Evolutionary conservation across 1,140 invertebrate species (phyloP).

Genomic region (Diabrotica virgifera): DNA sequence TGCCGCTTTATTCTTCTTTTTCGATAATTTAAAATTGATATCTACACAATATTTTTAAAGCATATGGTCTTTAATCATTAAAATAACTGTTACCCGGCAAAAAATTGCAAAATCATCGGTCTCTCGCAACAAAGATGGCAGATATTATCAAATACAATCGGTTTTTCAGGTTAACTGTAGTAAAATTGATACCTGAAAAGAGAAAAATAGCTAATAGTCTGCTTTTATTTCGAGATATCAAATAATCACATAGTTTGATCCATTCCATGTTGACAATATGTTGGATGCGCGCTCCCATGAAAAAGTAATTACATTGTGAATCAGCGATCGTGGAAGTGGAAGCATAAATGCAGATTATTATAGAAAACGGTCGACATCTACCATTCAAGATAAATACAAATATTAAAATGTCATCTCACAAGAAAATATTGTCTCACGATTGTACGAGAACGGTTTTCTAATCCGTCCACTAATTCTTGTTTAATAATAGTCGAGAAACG

Average conservation of each 20-base stretch:
- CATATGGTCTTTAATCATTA: too few species aligned
- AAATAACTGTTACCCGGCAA: too few species aligned
- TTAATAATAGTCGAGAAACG: conserved; percentile 8
- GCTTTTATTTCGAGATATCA: conserved; percentile 11
- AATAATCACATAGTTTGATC: conserved; percentile 13
- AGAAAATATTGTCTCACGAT: conserved; percentile 18
- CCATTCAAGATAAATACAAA: conserved; percentile 16
- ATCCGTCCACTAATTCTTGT: conserved; percentile 11
- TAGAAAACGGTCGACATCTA: conserved; percentile 9
- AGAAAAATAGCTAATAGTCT: neutral
- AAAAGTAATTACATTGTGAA: conserved; percentile 17
- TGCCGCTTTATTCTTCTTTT: too few species aligned
- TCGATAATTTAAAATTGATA: too few species aligned
- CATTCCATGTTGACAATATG: conserved; percentile 14
- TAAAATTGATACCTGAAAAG: conserved; percentile 13
- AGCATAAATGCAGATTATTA: conserved; percentile 17
- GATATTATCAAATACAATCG: conserved; percentile 6
- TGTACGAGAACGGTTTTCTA: conserved; percentile 7
- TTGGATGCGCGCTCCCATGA: conserved; percentile 17
- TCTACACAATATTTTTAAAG: too few species aligned
- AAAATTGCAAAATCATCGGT: too few species aligned
- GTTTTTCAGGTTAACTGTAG: conserved; percentile 10
- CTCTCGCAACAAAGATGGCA: neutral
- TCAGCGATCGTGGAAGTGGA: conserved; percentile 2
- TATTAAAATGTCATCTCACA: conserved; percentile 20